Conservation (phyloP, 2,888 invertebrate species). For the Aspidiotus destructor region DNA sequence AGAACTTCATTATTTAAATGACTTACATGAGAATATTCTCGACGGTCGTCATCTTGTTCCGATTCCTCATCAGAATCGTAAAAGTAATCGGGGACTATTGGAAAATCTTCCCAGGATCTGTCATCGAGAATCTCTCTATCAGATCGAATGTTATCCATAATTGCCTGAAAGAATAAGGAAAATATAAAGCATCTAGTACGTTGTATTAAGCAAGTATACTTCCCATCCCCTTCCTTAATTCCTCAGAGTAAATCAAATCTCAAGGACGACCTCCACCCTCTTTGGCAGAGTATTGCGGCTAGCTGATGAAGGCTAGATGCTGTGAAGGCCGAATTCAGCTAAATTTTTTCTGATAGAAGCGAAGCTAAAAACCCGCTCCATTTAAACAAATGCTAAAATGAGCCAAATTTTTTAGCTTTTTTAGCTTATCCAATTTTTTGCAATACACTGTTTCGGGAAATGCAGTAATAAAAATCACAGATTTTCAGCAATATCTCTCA, state of each 20-base stretch:
- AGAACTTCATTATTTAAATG: not conserved
- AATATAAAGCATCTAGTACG: not conserved
- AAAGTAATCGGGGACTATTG: constrained; percentile 33
- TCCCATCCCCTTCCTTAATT: not conserved
- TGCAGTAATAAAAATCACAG: too few species aligned
- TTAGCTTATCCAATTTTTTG: too few species aligned
- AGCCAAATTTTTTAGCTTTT: too few species aligned
- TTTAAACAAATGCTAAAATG: too few species aligned
- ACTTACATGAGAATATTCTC: constrained; percentile 21
- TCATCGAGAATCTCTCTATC: constrained; percentile 25
- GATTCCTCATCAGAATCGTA: constrained; percentile 32
- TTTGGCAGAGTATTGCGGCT: too few species aligned
- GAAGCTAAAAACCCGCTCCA: too few species aligned
- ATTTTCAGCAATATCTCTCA: too few species aligned
- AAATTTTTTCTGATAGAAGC: too few species aligned
- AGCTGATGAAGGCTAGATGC: too few species aligned
- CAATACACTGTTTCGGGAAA: too few species aligned
- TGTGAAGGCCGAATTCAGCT: too few species aligned
- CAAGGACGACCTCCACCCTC: too few species aligned
- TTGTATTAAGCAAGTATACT: not conserved
- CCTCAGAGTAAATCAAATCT: not conserved
- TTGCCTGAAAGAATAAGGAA: not conserved
- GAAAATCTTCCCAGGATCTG: constrained; percentile 33
- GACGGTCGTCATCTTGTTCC: constrained; percentile 4
- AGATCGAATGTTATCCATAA: not conserved